A percentile compares a stretch with the other conserved stretches of the same genome.
phyloP scores from a whole-genome alignment of 2,797 vertebrate genomes.

The Diglossa cyanea region DNA sequence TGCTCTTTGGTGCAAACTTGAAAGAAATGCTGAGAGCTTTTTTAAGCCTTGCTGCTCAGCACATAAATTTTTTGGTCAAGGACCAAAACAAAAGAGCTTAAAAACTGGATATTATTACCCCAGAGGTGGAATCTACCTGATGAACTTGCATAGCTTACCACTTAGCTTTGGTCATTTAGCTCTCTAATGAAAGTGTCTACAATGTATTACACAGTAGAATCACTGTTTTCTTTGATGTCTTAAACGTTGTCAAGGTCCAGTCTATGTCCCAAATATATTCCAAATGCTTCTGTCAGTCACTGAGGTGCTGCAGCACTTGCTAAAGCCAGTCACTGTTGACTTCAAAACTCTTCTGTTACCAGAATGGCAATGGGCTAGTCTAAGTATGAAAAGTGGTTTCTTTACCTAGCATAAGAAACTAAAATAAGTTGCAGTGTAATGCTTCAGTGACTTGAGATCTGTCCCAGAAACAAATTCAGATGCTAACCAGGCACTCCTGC shows the following conservation, averaged over 20 bases:
- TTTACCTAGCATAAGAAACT: not conserved
- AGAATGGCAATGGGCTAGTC: not conserved
- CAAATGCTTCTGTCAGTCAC: not conserved
- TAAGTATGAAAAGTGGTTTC: not conserved
- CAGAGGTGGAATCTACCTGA: not conserved
- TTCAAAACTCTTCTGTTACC: accelerated
- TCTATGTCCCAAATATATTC: not conserved
- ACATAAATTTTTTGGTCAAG: not conserved
- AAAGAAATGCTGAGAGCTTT: not conserved
- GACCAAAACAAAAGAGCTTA: not conserved
- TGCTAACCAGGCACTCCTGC: not conserved
- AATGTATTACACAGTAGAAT: not conserved
- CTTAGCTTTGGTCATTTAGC: not conserved
- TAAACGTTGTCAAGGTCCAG: not conserved
- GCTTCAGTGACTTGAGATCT: not conserved
- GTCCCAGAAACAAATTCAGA: not conserved
- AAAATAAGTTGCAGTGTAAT: not conserved
- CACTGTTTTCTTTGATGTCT: not conserved
- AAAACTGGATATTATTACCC: not conserved
- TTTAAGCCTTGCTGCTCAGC: not conserved
- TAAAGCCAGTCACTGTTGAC: not conserved
- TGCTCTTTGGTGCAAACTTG: not conserved
- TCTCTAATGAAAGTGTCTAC: not conserved
- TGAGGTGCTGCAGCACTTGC: not conserved
- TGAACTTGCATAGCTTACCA: not conserved